Evolutionary conservation across 2,797 vertebrate genomes (phyloP).

Genomic region (Rhynchonycteris naso): DNA sequence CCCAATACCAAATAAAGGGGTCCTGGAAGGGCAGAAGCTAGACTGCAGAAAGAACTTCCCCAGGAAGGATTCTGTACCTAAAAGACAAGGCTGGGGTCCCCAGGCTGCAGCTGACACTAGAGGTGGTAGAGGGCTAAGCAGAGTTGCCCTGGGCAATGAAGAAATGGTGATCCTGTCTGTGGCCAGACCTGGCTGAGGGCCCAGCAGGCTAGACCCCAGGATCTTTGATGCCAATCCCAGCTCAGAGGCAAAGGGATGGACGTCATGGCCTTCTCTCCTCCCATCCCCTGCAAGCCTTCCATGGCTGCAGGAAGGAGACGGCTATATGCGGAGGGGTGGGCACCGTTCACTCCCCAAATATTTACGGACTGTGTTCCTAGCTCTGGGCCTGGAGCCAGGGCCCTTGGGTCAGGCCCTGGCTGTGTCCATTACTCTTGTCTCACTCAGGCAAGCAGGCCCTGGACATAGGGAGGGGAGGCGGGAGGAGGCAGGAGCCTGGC

Average conservation of each 20-base stretch:
- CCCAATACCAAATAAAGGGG: not conserved
- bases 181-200: not conserved
- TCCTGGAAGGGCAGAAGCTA: not conserved
- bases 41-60: not conserved
- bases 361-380: constrained; percentile 72
- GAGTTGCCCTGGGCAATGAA: not conserved
- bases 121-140: not conserved
- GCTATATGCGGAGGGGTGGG: constrained; percentile 7
- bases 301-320: not conserved
- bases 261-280: not conserved
- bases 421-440: constrained; percentile 66
- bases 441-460: not conserved
- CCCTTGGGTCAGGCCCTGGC: constrained; percentile 63
- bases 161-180: not conserved
- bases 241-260: not conserved
- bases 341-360: constrained; percentile 77
- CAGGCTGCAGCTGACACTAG: not conserved
- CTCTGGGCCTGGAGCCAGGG: constrained; percentile 60
- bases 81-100: not conserved
- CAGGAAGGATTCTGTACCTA: not conserved
- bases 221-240: not conserved
- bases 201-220: not conserved
- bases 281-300: not conserved
- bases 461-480: not conserved
- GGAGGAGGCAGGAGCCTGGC: constrained; percentile 47